These are phyloP conservation scores for Charaxes varanes DNA, from an alignment of 1,140 invertebrate species.

Conservation along the genomic window DNA sequence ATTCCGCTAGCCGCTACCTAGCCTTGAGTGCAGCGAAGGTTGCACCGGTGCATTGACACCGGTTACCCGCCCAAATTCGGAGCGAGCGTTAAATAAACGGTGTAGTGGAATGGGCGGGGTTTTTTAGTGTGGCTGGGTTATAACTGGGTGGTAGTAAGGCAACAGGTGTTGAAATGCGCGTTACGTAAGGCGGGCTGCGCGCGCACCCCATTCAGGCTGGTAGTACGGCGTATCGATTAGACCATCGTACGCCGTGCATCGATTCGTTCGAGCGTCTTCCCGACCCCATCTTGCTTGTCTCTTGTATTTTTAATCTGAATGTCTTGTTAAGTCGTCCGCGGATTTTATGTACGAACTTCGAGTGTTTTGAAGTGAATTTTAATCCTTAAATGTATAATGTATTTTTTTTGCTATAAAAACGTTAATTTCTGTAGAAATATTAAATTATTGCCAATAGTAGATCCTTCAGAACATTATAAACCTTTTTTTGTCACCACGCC, in stretches of 20 bases:
- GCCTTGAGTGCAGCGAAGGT: conserved; percentile 69
- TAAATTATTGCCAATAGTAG: no score
- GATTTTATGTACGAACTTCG: conserved; percentile 6
- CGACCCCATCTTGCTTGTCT: conserved; percentile 39
- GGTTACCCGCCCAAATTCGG: conserved; percentile 40
- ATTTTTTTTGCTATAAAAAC: no score
- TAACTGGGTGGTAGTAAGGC: conserved; percentile 60
- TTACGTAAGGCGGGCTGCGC: conserved; percentile 62
- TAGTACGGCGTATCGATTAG: conserved; percentile 62
- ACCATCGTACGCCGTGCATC: conserved; percentile 30
- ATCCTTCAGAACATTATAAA: no score
- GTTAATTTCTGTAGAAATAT: no score
- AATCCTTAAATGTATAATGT: no score
- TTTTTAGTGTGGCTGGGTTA: conserved; percentile 40
- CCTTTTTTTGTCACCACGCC: no score
- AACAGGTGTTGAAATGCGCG: conserved; percentile 61
- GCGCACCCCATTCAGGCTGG: conserved; percentile 60
- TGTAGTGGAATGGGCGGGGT: conserved; percentile 27
- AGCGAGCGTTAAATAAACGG: conserved; percentile 22
- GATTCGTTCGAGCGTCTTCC: conserved; percentile 49
- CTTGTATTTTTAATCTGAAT: conserved; percentile 36
- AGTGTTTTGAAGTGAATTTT: no score
- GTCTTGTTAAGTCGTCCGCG: conserved; percentile 14
- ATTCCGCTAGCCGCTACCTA: conserved; percentile 48
- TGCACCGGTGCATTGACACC: conserved; percentile 63